phyloP scores from a whole-genome alignment of 2,888 invertebrate species.

The Cheilosia impressa region DNA sequence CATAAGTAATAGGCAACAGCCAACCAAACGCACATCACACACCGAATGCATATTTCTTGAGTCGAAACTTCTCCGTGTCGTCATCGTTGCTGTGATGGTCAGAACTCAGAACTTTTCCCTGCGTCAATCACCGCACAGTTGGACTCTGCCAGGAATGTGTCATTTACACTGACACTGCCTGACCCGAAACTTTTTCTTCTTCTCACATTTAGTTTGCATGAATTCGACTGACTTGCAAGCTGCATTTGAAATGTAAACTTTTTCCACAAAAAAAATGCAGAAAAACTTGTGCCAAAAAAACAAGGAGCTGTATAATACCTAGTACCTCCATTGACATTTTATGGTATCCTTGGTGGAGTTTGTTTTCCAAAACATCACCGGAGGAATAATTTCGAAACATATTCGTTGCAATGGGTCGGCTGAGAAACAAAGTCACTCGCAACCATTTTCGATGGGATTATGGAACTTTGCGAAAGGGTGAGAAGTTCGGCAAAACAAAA shows the following conservation, averaged over 20 bases:
- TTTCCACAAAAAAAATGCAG: not conserved
- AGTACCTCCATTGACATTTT: conserved; percentile 43
- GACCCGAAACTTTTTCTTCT: conserved; percentile 59
- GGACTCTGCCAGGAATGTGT: conserved; percentile 65
- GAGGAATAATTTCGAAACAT: no score
- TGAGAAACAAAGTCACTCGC: not conserved
- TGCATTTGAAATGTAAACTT: conserved; percentile 66
- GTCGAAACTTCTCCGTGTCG: conserved; percentile 39
- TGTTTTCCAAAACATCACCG: no score
- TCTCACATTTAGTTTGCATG: conserved; percentile 57
- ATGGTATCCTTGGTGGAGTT: no score
- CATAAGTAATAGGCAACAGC: not conserved
- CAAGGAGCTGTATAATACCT: not conserved
- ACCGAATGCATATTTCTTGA: conserved; percentile 36
- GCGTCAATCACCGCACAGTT: conserved; percentile 70
- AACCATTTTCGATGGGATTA: no score
- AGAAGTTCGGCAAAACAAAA: no score
- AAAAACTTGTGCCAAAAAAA: conserved; percentile 5
- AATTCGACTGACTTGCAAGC: conserved; percentile 31
- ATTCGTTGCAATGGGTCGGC: not conserved
- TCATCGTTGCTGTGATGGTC: conserved; percentile 5
- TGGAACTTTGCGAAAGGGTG: no score
- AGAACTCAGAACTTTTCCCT: conserved; percentile 53
- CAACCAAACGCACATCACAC: conserved; percentile 12
- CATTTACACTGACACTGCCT: conserved; percentile 71